Evolutionary conservation across 1,140 invertebrate species (phyloP).

Genomic region (Drosophila parvula): DNA sequence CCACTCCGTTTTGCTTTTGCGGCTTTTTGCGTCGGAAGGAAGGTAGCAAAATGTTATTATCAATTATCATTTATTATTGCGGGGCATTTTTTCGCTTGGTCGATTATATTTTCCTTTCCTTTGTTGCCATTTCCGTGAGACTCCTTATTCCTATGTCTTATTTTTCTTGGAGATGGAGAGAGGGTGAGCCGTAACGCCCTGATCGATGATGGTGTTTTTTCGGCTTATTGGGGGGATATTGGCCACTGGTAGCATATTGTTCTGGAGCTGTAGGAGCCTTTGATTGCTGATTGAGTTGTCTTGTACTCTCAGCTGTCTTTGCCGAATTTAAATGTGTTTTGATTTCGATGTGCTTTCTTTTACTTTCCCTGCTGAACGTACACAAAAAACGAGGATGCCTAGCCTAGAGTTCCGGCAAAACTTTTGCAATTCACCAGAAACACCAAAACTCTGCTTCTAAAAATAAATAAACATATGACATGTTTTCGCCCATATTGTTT

Average conservation of each 20-base stretch:
- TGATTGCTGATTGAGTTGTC: slow-evolving; percentile 13
- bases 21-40: slow-evolving; percentile 57
- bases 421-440: slow-evolving; percentile 16
- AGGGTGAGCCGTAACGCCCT: not conserved
- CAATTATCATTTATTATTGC: slow-evolving; percentile 81
- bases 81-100: slow-evolving; percentile 46
- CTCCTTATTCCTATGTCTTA: slow-evolving; percentile 10
- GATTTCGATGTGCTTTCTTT: slow-evolving; percentile 8
- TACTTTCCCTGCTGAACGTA: slow-evolving; percentile 9
- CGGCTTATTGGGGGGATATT: slow-evolving; percentile 7
- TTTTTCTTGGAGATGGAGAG: not conserved
- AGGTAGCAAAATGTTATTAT: slow-evolving; percentile 78
- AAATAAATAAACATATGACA: slow-evolving; percentile 39
- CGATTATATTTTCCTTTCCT: slow-evolving; percentile 39
- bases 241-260: slow-evolving; percentile 12
- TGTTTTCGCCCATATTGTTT: slow-evolving; percentile 9
- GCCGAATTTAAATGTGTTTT: slow-evolving; percentile 26
- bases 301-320: not conserved
- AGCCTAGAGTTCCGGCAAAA: not conserved
- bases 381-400: not conserved
- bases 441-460: not conserved
- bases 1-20: slow-evolving; percentile 21
- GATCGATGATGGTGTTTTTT: slow-evolving; percentile 28
- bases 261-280: not conserved
- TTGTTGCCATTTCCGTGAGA: slow-evolving; percentile 32